Evolutionary conservation across 2,888 invertebrate genomes (phyloP).

Genomic region (Plusia festucae): DNA sequence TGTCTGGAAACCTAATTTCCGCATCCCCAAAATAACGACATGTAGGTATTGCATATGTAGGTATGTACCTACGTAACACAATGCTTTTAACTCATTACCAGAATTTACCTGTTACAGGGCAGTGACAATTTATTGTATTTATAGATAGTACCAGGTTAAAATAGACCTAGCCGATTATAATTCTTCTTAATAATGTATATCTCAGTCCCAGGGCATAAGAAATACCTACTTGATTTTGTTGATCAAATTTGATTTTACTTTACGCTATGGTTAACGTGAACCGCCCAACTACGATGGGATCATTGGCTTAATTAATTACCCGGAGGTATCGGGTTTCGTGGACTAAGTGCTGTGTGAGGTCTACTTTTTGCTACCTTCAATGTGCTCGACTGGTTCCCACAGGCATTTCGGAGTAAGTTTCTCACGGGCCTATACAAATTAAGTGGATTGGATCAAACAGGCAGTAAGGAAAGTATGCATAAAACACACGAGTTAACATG

Average conservation of each 20-base stretch:
- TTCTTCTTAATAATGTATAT: not conserved
- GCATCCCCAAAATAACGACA: too few relatives aligned
- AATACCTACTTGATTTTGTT: not conserved
- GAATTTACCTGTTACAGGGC: too few relatives aligned
- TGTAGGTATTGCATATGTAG: too few relatives aligned
- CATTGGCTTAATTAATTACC: constrained; percentile 62
- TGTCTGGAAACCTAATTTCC: too few relatives aligned
- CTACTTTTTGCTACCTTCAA: constrained; percentile 65
- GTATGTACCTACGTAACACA: too few relatives aligned
- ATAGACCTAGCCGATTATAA: too few relatives aligned
- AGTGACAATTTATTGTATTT: too few relatives aligned
- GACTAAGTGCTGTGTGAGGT: constrained; percentile 67
- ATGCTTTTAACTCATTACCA: too few relatives aligned
- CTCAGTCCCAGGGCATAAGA: not conserved
- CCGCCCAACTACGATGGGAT: constrained; percentile 49
- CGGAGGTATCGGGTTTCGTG: constrained; percentile 67
- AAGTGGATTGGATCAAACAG: constrained; percentile 38
- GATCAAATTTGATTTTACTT: too few relatives aligned
- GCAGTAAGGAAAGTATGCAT: constrained; percentile 19
- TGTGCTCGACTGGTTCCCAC: constrained; percentile 60
- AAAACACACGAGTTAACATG: not conserved
- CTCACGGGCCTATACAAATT: constrained; percentile 47
- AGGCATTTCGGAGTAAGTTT: constrained; percentile 50
- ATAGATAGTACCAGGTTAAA: too few relatives aligned
- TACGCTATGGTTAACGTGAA: constrained; percentile 6